Evolutionary conservation across 2,888 invertebrate species (phyloP).

Genomic region (Dione juno): DNA sequence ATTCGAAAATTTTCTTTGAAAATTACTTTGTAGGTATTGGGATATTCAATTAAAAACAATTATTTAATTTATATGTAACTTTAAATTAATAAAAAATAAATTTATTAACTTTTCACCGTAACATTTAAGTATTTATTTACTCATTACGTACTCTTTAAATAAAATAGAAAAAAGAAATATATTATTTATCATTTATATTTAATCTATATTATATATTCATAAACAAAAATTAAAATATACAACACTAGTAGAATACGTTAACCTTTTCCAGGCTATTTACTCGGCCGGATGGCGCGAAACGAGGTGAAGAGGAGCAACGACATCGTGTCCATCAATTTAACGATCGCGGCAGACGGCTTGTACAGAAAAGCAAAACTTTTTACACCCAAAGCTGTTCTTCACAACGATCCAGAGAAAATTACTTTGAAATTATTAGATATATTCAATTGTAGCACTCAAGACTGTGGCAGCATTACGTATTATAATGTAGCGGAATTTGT

Average conservation of each 20-base stretch:
- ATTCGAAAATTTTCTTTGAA: not conserved
- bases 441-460: slow-evolving; percentile 61
- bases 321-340: slow-evolving; percentile 65
- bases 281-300: slow-evolving; percentile 66
- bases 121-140: no score
- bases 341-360: slow-evolving; percentile 61
- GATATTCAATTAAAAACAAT: no score
- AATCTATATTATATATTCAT: no score
- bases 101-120: no score
- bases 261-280: slow-evolving; percentile 66
- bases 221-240: not conserved
- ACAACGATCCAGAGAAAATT: slow-evolving; percentile 65
- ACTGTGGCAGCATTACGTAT: slow-evolving; percentile 59
- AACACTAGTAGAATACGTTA: not conserved
- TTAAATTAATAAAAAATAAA: no score
- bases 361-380: slow-evolving; percentile 68
- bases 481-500: slow-evolving; percentile 66
- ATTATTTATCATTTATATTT: no score
- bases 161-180: no score
- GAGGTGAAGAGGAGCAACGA: slow-evolving; percentile 62
- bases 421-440: slow-evolving; percentile 59
- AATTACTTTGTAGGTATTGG: not conserved
- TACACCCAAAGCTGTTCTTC: slow-evolving; percentile 66
- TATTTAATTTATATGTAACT: no score
- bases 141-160: no score